phyloP scores from a whole-genome alignment of 2,113 vertebrate genomes.

The Entomyzon cyanotis region DNA sequence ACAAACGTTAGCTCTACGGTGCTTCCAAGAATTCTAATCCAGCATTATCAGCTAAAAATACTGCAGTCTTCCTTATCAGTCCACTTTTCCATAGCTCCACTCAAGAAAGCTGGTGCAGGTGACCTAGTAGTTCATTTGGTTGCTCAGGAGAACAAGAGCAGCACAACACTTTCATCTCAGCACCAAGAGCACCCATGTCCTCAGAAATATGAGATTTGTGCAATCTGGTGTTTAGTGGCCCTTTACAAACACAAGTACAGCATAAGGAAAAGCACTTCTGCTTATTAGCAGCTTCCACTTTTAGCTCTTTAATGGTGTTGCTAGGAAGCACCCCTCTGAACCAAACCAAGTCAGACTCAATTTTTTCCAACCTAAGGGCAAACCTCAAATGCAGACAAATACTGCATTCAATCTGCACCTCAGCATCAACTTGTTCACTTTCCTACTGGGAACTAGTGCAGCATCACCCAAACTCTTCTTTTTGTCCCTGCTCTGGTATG shows the following conservation, averaged over 20 bases:
- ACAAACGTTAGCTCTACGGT: background rate
- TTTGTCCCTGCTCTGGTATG: background rate
- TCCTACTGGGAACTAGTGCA: background rate
- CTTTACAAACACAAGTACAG: background rate
- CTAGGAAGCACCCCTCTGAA: background rate
- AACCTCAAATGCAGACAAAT: background rate
- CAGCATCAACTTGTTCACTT: background rate
- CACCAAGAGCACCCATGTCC: rapidly evolving
- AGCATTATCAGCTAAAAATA: background rate
- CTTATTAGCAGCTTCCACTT: background rate
- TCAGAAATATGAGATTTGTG: background rate
- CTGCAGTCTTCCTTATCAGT: background rate
- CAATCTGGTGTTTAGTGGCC: background rate
- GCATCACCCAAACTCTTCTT: background rate
- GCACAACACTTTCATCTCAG: background rate
- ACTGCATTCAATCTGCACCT: background rate
- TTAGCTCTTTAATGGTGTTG: background rate
- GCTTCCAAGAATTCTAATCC: background rate
- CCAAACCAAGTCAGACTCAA: background rate
- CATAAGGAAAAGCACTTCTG: background rate
- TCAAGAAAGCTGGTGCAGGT: background rate
- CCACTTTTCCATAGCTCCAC: background rate
- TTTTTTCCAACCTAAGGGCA: background rate
- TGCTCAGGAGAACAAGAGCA: background rate
- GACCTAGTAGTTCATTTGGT: background rate